phyloP scores from a whole-genome alignment of 2,113 vertebrate species.

The Malurus cyaneus region DNA sequence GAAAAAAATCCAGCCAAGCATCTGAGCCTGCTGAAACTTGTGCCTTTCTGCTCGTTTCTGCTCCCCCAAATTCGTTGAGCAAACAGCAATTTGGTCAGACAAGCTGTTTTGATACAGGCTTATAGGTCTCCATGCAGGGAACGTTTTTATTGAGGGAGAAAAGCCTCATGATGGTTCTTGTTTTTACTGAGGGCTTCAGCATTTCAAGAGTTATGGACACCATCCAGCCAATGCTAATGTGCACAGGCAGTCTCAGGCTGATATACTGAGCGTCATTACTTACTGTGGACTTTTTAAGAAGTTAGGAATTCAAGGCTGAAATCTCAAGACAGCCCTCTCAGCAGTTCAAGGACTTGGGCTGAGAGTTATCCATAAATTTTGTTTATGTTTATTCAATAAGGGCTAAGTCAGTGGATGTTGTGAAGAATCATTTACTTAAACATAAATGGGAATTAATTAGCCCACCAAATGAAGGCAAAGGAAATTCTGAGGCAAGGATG shows the following conservation, averaged over 20 bases:
- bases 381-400: slow-evolving; percentile 49
- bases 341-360: slow-evolving; percentile 24
- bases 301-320: slow-evolving; percentile 34
- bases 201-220: slow-evolving; percentile 24
- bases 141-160: slow-evolving; percentile 9
- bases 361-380: slow-evolving; percentile 18
- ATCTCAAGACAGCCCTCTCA: slow-evolving; percentile 32
- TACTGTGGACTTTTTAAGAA: slow-evolving; percentile 46
- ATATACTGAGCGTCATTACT: slow-evolving; percentile 54
- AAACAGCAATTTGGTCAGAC: not conserved
- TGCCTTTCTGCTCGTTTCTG: not conserved
- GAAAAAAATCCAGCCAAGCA: not conserved
- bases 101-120: not conserved
- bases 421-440: slow-evolving; percentile 24
- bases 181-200: slow-evolving; percentile 14
- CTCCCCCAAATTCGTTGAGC: not conserved
- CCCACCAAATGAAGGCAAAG: not conserved
- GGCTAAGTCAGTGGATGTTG: not conserved
- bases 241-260: slow-evolving; percentile 20
- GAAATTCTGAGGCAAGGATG: not conserved
- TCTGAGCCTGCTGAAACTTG: not conserved
- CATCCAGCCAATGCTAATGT: slow-evolving; percentile 13
- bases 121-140: not conserved
- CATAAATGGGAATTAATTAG: slow-evolving; percentile 54
- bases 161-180: not conserved